A percentile compares a stretch with the other conserved stretches of the same genome.
Conservation (phyloP, 2,797 vertebrate species). For the Diplodus sargus region DNA sequence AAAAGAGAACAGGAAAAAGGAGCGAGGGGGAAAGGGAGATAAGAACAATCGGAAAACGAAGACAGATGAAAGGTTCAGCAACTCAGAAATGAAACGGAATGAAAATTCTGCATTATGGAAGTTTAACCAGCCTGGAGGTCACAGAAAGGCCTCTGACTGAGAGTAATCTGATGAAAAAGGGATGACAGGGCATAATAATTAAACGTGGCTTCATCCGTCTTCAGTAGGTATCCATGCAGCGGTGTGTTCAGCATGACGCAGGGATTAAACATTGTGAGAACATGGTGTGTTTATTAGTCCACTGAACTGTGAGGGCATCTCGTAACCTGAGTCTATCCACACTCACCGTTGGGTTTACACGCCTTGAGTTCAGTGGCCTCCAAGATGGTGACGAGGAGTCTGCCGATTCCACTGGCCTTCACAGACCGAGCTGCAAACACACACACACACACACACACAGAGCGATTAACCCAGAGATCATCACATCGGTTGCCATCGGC, state of each 20-base stretch:
- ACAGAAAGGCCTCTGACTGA: not conserved
- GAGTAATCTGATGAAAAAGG: constrained; percentile 2
- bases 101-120: not conserved
- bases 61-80: not conserved
- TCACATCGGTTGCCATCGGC: not conserved
- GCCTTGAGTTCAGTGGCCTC: constrained; percentile 95
- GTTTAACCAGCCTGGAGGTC: not conserved
- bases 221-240: constrained; percentile 6
- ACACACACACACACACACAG: constrained; percentile 20
- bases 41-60: not conserved
- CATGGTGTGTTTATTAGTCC: constrained; percentile 7
- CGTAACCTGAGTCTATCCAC: not conserved
- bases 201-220: constrained; percentile 4
- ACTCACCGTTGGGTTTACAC: constrained; percentile 91
- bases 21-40: not conserved
- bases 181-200: not conserved
- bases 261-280: constrained; percentile 1
- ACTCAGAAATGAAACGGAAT: not conserved
- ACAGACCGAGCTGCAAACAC: constrained; percentile 88
- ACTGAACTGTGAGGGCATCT: not conserved
- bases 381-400: constrained; percentile 93
- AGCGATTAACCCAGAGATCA: constrained; percentile 2
- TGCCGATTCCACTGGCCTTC: constrained; percentile 92
- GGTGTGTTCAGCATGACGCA: not conserved
- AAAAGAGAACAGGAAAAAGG: not conserved